Conservation (phyloP, 92 coral and sea anemone species). For the Virgularia gustaviana region DNA sequence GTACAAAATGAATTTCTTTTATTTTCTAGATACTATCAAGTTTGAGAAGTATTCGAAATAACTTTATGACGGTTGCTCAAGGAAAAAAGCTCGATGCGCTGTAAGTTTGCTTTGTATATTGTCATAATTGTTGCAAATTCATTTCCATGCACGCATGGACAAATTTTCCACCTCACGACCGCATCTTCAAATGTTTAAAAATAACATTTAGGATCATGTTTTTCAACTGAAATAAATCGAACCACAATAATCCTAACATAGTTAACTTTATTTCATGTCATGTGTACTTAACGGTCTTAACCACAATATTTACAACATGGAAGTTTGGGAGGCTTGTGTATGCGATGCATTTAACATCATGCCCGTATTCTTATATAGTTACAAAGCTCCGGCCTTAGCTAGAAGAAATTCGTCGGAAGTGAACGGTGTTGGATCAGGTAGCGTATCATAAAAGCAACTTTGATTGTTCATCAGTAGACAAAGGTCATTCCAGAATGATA, state of each 20-base stretch:
- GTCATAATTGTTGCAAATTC: neutral
- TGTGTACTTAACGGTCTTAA: too few species aligned
- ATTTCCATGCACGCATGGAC: too few species aligned
- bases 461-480: too few species aligned
- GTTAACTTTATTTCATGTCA: too few species aligned
- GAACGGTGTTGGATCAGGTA: conserved; percentile 29
- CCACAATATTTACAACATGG: too few species aligned
- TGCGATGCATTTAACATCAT: too few species aligned
- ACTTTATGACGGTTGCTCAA: conserved; percentile 85
- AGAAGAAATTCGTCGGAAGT: conserved; percentile 28
- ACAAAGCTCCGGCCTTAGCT: neutral
- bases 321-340: too few species aligned
- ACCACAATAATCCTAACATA: too few species aligned
- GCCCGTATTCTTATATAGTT: neutral
- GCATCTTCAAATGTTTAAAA: too few species aligned
- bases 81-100: conserved; percentile 75
- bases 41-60: conserved; percentile 88
- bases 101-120: conserved; percentile 48
- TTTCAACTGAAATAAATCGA: neutral
- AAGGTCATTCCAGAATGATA: too few species aligned
- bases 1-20: neutral
- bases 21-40: conserved; percentile 80
- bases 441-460: neutral
- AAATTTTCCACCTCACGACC: too few species aligned
- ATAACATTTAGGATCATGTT: too few species aligned